These are phyloP conservation scores for Enteromius afrohamiltoni DNA, from an alignment of 2,797 vertebrate genomes.

Conservation along the genomic window DNA sequence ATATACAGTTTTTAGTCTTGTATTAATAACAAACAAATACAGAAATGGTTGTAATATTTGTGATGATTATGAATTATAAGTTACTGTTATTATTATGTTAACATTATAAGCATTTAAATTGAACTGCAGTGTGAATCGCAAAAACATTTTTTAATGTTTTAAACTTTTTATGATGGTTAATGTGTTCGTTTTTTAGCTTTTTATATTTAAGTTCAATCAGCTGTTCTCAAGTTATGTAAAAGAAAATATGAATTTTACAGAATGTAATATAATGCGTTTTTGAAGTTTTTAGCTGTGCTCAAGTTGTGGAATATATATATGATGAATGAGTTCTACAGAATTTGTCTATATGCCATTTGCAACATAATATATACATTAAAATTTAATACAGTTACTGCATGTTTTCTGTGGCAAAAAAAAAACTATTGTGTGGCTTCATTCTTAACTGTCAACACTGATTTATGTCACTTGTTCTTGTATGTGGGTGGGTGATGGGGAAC, in stretches of 20 bases:
- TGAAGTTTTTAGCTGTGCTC: neutral
- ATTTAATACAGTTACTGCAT: neutral
- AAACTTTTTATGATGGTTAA: neutral
- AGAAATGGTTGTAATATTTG: slow-evolving; percentile 3
- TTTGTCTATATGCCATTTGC: neutral
- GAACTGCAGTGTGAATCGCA: too few relatives aligned
- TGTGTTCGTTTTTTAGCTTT: neutral
- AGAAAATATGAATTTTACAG: neutral
- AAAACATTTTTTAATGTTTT: neutral
- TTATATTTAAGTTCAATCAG: neutral
- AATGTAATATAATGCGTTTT: neutral
- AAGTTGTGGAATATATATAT: neutral
- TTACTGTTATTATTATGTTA: slow-evolving; percentile 3
- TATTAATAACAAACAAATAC: neutral
- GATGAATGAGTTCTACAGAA: neutral
- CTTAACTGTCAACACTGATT: neutral
- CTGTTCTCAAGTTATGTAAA: neutral
- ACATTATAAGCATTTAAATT: neutral
- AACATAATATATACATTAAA: neutral
- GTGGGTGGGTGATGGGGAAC: too few relatives aligned
- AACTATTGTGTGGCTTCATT: neutral
- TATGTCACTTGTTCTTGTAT: neutral
- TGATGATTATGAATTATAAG: neutral
- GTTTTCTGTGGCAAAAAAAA: neutral
- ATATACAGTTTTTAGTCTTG: neutral